These are phyloP conservation scores for Trichomycterus rosablanca DNA, from an alignment of 2,113 vertebrate species.

Conservation along the genomic window DNA sequence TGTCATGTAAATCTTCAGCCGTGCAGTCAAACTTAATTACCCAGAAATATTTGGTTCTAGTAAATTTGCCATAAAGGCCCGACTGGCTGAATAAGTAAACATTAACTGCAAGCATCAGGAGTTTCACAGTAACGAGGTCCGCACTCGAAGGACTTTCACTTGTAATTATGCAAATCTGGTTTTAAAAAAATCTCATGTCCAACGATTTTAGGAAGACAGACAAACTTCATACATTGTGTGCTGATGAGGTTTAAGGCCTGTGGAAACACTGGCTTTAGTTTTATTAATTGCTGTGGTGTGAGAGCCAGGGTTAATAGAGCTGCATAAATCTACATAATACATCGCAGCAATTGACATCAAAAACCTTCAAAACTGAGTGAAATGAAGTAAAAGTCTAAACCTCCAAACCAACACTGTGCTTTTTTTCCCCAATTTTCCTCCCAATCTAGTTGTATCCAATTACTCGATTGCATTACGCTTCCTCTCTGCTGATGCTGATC, in stretches of 20 bases:
- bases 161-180: constrained; percentile 27
- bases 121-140: constrained; percentile 1
- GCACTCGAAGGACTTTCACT: constrained; percentile 10
- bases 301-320: too few relatives aligned
- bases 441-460: too few relatives aligned
- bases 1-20: constrained; percentile 24
- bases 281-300: constrained; percentile 18
- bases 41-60: constrained; percentile 17
- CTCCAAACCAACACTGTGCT: too few relatives aligned
- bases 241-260: constrained; percentile 5
- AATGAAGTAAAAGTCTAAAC: too few relatives aligned
- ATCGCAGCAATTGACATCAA: too few relatives aligned
- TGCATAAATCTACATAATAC: too few relatives aligned
- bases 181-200: constrained; percentile 16
- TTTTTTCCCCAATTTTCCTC: too few relatives aligned
- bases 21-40: constrained; percentile 37
- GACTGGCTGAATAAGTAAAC: constrained; percentile 18
- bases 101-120: constrained; percentile 14
- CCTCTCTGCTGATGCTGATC: too few relatives aligned
- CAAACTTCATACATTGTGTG: not conserved
- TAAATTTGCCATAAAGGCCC: constrained; percentile 29
- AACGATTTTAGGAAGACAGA: constrained; percentile 24
- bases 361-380: too few relatives aligned
- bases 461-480: too few relatives aligned
- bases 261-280: not conserved